Conservation (phyloP, 2,797 vertebrate genomes). For the Syncerus caffer region DNA sequence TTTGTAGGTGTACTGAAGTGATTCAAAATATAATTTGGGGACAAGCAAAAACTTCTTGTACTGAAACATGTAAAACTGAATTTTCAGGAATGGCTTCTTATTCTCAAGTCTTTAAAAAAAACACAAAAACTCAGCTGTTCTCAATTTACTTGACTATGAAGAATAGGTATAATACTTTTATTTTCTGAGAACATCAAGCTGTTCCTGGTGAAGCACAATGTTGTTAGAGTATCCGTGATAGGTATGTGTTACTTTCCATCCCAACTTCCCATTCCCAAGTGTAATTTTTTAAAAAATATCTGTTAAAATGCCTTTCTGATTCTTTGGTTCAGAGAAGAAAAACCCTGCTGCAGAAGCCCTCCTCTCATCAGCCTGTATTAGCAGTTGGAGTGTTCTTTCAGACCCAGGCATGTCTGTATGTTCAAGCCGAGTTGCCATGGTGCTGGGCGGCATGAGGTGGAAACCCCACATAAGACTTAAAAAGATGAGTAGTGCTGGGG, state of each 20-base stretch:
- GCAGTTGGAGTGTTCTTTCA: slow-evolving; percentile 67
- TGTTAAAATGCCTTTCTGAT: not conserved
- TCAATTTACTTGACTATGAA: slow-evolving; percentile 39
- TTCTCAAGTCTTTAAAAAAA: not conserved
- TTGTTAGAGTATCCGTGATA: not conserved
- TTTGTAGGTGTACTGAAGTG: not conserved
- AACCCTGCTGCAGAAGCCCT: slow-evolving; percentile 18
- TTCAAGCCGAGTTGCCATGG: slow-evolving; percentile 80
- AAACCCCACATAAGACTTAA: slow-evolving; percentile 61
- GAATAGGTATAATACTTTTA: slow-evolving; percentile 1
- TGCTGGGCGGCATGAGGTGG: slow-evolving; percentile 58
- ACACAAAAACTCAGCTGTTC: not conserved
- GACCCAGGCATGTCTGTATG: slow-evolving; percentile 74
- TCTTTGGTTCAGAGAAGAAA: not conserved
- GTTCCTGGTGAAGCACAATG: not conserved
- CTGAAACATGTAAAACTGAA: not conserved
- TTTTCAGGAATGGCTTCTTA: not conserved
- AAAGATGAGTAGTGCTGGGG: slow-evolving; percentile 58
- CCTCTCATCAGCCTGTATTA: slow-evolving; percentile 55
- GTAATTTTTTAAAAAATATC: not conserved
- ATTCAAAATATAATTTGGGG: not conserved
- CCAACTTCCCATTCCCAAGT: not conserved
- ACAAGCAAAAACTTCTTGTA: not conserved
- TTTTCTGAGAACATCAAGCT: slow-evolving; percentile 24
- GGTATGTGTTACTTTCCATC: slow-evolving; percentile 55